Evolutionary conservation across 2,888 invertebrate species (phyloP).

Genomic region (Autographa gamma): DNA sequence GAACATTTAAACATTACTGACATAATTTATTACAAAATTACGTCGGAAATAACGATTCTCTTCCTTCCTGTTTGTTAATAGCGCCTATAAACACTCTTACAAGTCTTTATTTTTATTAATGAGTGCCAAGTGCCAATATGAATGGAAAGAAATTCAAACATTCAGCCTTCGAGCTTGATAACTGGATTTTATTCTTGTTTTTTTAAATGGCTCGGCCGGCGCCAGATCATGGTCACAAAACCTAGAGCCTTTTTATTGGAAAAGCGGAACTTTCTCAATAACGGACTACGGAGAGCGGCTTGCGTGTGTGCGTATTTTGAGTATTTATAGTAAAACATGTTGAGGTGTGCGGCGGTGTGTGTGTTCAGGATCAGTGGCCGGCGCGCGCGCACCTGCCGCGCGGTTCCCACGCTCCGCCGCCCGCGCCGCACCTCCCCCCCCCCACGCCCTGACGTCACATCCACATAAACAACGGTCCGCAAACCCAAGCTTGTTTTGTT

Average conservation of each 20-base stretch:
- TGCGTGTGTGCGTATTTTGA: constrained; percentile 61
- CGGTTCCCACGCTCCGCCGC: constrained; percentile 85
- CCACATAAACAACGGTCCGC: constrained; percentile 81
- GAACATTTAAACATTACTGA: constrained; percentile 35
- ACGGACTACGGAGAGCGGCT: constrained; percentile 69
- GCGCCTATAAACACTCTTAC: constrained; percentile 47
- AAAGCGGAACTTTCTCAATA: constrained; percentile 84
- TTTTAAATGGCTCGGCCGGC: constrained; percentile 27
- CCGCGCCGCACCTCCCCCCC: constrained; percentile 64
- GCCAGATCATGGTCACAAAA: constrained; percentile 42
- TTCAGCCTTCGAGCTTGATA: constrained; percentile 13
- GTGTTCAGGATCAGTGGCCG: constrained; percentile 88
- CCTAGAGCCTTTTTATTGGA: constrained; percentile 64
- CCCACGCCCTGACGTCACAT: constrained; percentile 78
- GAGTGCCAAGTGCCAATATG: constrained; percentile 27
- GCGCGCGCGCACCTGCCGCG: constrained; percentile 88
- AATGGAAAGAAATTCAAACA: constrained; percentile 27
- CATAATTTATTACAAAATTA: constrained; percentile 47
- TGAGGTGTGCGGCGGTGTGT: constrained; percentile 69
- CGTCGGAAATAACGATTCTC: constrained; percentile 49
- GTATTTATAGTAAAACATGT: constrained; percentile 62
- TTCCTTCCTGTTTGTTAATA: constrained; percentile 56
- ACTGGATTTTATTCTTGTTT: constrained; percentile 16
- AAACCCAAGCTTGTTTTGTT: constrained; percentile 72
- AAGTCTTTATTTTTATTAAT: constrained; percentile 48